A percentile compares a stretch with the other conserved stretches of the same genome.
These are phyloP conservation scores for Ceyx margarethae DNA, from an alignment of 2,113 vertebrate genomes.

Conservation along the genomic window DNA sequence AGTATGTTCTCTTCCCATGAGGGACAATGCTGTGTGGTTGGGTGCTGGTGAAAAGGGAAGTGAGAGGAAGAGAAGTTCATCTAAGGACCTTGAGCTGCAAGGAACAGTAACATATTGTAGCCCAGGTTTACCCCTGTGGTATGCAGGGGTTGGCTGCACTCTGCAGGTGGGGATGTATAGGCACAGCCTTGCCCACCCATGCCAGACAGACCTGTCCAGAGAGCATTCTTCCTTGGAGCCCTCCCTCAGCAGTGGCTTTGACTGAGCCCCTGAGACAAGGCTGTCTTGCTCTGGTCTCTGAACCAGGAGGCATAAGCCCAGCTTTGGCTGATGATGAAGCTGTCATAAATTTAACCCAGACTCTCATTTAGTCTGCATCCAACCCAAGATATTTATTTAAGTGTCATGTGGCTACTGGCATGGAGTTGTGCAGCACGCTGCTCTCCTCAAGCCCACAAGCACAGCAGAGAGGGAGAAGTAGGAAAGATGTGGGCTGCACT, in stretches of 20 bases:
- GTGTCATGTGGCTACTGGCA: not conserved
- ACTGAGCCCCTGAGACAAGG: accelerated
- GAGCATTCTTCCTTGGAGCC: not conserved
- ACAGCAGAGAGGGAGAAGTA: not conserved
- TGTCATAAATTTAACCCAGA: not conserved
- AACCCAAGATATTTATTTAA: not conserved
- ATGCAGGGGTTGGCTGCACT: not conserved
- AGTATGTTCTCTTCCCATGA: not conserved
- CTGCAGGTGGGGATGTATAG: not conserved
- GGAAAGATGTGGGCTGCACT: not conserved
- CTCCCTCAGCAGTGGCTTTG: not conserved
- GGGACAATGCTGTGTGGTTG: not conserved
- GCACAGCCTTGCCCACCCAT: not conserved
- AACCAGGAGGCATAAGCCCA: not conserved
- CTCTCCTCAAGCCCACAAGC: not conserved
- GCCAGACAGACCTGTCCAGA: not conserved
- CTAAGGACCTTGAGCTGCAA: not conserved
- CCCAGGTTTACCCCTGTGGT: not conserved
- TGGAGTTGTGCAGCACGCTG: not conserved
- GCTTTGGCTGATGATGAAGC: not conserved
- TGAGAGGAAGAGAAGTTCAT: not conserved
- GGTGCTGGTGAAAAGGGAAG: not conserved
- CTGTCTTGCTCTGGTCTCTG: not conserved
- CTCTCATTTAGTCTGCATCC: not conserved
- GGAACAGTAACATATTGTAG: not conserved